Base-by-base conservation (phyloP, 2,113 vertebrate species). In the Apistogramma diplotaenia region DNA sequence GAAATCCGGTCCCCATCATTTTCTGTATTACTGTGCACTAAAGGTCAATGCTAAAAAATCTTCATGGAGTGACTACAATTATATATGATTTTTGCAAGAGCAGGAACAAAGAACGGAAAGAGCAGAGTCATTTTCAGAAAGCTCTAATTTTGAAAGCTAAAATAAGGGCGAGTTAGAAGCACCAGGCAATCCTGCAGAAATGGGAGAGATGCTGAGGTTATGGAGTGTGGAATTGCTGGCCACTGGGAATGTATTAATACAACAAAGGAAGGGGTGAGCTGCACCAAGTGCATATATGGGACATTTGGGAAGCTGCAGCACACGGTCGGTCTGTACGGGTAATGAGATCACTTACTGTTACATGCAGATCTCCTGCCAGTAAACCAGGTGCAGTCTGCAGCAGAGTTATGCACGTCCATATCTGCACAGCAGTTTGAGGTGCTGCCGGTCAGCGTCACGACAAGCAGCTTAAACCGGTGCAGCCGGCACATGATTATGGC, bases 21-120 rank as follows among this genome's bases (percentile, higher is more conserved):
- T 96, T 94, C 87, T 95, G 91, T 93, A 93, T 94, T 97, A 95
- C 91, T 88, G 91, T 83, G 90, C 91, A 94, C 82, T 90, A 96
- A 97, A 97, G 94, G 94, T 94, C 93, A 94, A 89, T 93, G 92
- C 88, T 89, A 93, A 94, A 92, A 93, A 94, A 81, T 89, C 90
- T 91, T 92, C 94, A 58, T 90, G 62, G 83, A 96, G 96, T 95
- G 94, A 93, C 93, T 92, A 94, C 92, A 96, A 97, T 98, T 97
- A 97, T 94, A 92, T 95, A 92, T 96, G 93, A 96, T 98, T 97
- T 97, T 93, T 94, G 87, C 91, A 95, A 96, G 94, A 94, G 94
- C 16, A 15, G 81, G 91, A 90, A 92, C 89, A 93, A 92, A 93
- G 81, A 73, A 76, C 8, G 1, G n/a, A 89, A 94, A 96, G 96